Evolutionary conservation across 1,140 invertebrate genomes (phyloP).

Genomic region (Lordiphosa mommai): DNA sequence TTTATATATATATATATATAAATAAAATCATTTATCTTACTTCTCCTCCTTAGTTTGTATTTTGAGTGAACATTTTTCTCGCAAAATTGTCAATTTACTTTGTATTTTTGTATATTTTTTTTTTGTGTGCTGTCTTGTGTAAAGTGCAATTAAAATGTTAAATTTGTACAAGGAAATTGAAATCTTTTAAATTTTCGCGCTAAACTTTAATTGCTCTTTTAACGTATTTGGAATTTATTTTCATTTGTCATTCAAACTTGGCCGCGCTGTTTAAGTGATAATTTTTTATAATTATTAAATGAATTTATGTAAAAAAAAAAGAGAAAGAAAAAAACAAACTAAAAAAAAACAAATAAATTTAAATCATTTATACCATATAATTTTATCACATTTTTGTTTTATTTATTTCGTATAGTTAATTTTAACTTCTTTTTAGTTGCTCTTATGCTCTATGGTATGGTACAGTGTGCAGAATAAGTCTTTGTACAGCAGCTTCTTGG

Average conservation of each 20-base stretch:
- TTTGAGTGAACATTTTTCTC: not conserved
- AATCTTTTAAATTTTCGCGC: too few species aligned
- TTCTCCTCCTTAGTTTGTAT: not conserved
- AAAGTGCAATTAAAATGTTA: too few species aligned
- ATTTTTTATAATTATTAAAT: slow-evolving; percentile 66
- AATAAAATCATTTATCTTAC: not conserved
- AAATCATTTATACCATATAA: slow-evolving; percentile 62
- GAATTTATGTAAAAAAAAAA: slow-evolving; percentile 71
- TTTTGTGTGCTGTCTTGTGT: too few species aligned
- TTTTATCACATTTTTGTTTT: not conserved
- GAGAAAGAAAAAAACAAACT: slow-evolving; percentile 26
- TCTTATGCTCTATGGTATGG: not conserved
- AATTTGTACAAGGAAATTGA: too few species aligned
- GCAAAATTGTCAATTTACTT: too few species aligned
- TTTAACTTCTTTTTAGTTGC: slow-evolving; percentile 3
- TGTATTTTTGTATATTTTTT: too few species aligned
- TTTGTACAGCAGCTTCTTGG: too few species aligned
- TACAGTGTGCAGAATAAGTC: too few species aligned
- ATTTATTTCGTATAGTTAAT: slow-evolving; percentile 15
- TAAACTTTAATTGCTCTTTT: slow-evolving; percentile 22
- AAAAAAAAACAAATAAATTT: slow-evolving; percentile 54
- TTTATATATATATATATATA: too few species aligned
- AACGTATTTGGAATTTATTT: slow-evolving; percentile 10
- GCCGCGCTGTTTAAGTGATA: slow-evolving; percentile 74
- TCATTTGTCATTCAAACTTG: slow-evolving; percentile 12